Percentiles rank a stretch among this genome's conserved stretches.
Conservation (phyloP, 2,888 invertebrate species). For the Adela reaumurella region DNA sequence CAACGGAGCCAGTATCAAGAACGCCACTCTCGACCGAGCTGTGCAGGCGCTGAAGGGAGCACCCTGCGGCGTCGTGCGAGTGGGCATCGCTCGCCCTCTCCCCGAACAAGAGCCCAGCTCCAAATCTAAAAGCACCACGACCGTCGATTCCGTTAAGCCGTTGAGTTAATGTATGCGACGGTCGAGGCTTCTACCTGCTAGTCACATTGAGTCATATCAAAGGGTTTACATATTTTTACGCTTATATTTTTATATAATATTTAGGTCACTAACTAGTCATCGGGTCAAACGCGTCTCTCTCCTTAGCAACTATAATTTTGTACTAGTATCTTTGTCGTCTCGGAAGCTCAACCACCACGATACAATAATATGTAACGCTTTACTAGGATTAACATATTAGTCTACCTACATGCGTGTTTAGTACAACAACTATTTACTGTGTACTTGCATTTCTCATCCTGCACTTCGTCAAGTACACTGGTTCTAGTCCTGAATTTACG, state of each 20-base stretch:
- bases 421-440: too few relatives aligned
- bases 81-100: conserved; percentile 88
- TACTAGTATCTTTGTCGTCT: neutral
- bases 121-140: conserved; percentile 41
- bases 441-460: too few relatives aligned
- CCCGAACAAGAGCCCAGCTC: conserved; percentile 31
- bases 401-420: too few relatives aligned
- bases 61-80: conserved; percentile 80
- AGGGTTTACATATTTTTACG: neutral
- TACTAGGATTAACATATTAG: conserved; percentile 23
- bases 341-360: conserved; percentile 16
- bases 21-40: conserved; percentile 90
- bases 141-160: conserved; percentile 29
- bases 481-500: too few relatives aligned
- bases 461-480: too few relatives aligned
- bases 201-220: conserved; percentile 1
- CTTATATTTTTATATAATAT: conserved; percentile 3
- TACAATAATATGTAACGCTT: conserved; percentile 49
- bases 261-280: neutral
- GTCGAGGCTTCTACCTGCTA: neutral
- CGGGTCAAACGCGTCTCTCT: neutral
- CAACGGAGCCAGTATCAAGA: conserved; percentile 85
- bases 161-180: conserved; percentile 31
- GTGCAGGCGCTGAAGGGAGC: conserved; percentile 95
- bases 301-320: neutral